Conservation (phyloP, 2,113 vertebrate species). For the Rhinolophus sinicus region DNA sequence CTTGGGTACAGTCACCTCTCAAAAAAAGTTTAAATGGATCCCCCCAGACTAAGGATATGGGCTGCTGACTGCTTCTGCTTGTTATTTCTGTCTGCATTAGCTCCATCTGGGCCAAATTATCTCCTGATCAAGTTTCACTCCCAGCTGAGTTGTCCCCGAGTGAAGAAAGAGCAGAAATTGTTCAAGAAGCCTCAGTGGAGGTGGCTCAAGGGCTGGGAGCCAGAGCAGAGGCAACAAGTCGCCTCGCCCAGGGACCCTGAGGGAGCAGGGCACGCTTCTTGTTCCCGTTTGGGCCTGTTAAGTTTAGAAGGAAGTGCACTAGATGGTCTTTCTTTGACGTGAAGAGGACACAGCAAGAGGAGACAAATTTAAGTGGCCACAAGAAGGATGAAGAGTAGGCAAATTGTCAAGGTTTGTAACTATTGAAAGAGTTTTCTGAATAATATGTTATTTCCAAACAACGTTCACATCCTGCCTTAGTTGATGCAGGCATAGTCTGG, state of each 20-base stretch:
- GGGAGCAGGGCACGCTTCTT: not conserved
- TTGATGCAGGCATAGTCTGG: not conserved
- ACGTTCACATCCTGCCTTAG: not conserved
- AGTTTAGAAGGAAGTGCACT: not conserved
- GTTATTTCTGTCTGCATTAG: not conserved
- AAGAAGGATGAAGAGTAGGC: not conserved
- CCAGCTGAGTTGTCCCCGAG: not conserved
- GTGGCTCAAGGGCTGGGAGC: not conserved
- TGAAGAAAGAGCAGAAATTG: not conserved
- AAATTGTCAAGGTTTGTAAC: not conserved
- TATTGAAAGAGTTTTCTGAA: not conserved
- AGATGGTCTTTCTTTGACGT: too few relatives aligned
- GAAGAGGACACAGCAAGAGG: not conserved
- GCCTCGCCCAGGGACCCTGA: accelerated
- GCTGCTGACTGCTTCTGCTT: not conserved
- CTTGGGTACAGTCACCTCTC: not conserved
- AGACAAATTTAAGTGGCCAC: not conserved
- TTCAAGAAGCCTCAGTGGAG: not conserved
- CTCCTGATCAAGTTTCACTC: not conserved
- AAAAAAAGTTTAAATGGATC: constrained; percentile 10
- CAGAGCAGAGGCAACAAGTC: not conserved
- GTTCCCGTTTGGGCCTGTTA: not conserved
- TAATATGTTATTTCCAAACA: not conserved
- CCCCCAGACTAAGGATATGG: not conserved
- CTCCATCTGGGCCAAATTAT: constrained; percentile 40